Evolutionary conservation across 2,888 invertebrate genomes (phyloP).

Genomic region (Sphaerophoria taeniata): DNA sequence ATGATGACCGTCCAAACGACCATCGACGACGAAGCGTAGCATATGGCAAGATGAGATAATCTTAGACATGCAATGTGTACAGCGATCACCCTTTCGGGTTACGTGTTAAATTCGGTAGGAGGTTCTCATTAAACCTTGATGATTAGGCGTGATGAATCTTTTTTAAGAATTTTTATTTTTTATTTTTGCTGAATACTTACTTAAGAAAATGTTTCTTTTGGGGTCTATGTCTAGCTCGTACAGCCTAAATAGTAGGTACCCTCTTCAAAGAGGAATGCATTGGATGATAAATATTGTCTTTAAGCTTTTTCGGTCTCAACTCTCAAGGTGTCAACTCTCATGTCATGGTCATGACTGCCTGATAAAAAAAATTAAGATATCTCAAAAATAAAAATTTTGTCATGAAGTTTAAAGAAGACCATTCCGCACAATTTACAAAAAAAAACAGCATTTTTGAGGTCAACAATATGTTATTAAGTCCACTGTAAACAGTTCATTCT

Average conservation of each 20-base stretch:
- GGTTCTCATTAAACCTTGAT: slow-evolving; percentile 61
- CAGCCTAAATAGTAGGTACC: no score
- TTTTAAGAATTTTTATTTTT: background rate
- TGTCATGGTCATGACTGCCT: no score
- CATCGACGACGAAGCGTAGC: slow-evolving; percentile 32
- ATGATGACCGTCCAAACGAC: no score
- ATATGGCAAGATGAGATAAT: slow-evolving; percentile 74
- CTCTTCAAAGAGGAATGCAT: no score
- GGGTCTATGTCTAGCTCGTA: no score
- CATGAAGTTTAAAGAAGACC: background rate
- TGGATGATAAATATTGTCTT: no score
- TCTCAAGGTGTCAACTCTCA: no score
- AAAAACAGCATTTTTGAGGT: slow-evolving; percentile 23
- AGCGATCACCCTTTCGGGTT: slow-evolving; percentile 39
- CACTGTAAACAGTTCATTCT: no score
- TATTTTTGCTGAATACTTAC: no score
- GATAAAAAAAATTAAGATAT: no score
- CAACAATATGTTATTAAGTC: slow-evolving; percentile 67
- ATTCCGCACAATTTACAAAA: background rate
- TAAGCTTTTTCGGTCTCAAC: no score
- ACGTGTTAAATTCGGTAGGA: slow-evolving; percentile 68
- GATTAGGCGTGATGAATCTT: slow-evolving; percentile 64
- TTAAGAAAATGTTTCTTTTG: no score
- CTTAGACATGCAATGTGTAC: slow-evolving; percentile 30
- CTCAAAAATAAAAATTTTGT: background rate